Percentiles rank a stretch among this genome's conserved stretches.
phyloP scores from a whole-genome alignment of 2,888 invertebrate species.

The Drosophila mercatorum region DNA sequence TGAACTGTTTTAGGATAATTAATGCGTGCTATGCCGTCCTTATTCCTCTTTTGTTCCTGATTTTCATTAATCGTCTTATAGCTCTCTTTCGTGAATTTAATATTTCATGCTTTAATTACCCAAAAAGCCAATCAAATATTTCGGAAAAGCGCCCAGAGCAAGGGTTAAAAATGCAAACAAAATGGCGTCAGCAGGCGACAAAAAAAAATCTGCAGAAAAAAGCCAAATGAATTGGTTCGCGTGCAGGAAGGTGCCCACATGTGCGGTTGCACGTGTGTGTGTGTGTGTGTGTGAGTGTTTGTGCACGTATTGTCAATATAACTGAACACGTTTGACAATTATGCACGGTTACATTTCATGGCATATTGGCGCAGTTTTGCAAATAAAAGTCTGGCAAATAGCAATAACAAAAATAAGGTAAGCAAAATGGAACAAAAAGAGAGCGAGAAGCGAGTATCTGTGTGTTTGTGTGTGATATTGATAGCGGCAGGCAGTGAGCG shows the following conservation, averaged over 20 bases:
- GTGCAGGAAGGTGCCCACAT: background rate
- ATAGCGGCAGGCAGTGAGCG: conserved; percentile 33
- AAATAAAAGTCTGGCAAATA: conserved; percentile 51
- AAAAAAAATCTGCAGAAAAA: conserved; percentile 23
- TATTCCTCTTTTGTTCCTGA: too few relatives aligned
- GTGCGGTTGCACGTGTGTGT: background rate
- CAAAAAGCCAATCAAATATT: conserved; percentile 60
- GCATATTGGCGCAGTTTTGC: conserved; percentile 70
- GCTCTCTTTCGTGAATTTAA: background rate
- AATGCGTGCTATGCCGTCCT: too few relatives aligned
- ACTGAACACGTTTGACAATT: conserved; percentile 79
- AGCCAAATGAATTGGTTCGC: conserved; percentile 58
- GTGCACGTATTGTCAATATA: conserved; percentile 55
- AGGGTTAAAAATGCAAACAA: conserved; percentile 56
- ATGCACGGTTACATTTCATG: conserved; percentile 76
- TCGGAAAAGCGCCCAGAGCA: conserved; percentile 32
- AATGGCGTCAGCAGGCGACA: conserved; percentile 55
- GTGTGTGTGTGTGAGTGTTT: background rate
- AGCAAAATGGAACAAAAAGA: conserved; percentile 45
- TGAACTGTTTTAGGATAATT: too few relatives aligned
- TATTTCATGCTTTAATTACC: conserved; percentile 12
- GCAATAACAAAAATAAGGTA: conserved; percentile 8
- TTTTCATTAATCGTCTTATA: background rate
- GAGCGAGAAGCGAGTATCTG: conserved; percentile 20
- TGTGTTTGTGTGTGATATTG: conserved; percentile 59